These are phyloP conservation scores for Danio choprae DNA, from an alignment of 2,797 vertebrate genomes.

Conservation along the genomic window DNA sequence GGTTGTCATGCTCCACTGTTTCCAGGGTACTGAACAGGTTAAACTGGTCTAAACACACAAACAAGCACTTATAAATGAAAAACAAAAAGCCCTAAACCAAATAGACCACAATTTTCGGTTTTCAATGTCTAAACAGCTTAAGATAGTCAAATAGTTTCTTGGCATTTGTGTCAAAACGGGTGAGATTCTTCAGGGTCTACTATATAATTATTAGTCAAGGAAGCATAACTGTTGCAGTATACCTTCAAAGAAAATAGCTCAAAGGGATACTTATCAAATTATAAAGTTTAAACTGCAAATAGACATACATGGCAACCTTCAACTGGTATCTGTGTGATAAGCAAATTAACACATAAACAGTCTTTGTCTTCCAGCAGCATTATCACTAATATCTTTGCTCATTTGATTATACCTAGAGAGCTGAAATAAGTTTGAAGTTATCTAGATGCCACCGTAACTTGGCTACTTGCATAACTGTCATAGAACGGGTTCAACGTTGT, in stretches of 20 bases:
- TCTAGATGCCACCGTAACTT: neutral
- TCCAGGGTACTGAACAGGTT: conserved; percentile 69
- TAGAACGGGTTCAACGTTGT: neutral
- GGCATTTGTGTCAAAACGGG: neutral
- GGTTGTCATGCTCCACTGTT: conserved; percentile 65
- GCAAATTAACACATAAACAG: conserved; percentile 16
- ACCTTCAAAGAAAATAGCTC: neutral
- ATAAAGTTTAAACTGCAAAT: conserved; percentile 1
- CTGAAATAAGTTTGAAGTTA: conserved; percentile 4
- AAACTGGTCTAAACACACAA: conserved; percentile 71
- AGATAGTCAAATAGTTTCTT: neutral
- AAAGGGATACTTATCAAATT: neutral
- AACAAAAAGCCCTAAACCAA: conserved; percentile 48
- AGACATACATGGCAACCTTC: neutral
- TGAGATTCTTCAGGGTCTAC: conserved; percentile 5
- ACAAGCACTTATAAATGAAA: conserved; percentile 48
- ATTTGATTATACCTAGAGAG: conserved; percentile 35
- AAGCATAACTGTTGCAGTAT: neutral
- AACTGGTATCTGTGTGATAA: conserved; percentile 7
- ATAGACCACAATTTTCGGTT: conserved; percentile 3
- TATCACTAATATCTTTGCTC: conserved; percentile 20
- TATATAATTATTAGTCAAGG: conserved; percentile 3
- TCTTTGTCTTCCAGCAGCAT: neutral
- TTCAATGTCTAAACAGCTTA: conserved; percentile 2
- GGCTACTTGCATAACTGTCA: conserved; percentile 1